Evolutionary conservation across 1,140 invertebrate species (phyloP), one percentile per base, ranked within the genome.

Genomic region (Zeugodacus cucurbitae): DNA sequence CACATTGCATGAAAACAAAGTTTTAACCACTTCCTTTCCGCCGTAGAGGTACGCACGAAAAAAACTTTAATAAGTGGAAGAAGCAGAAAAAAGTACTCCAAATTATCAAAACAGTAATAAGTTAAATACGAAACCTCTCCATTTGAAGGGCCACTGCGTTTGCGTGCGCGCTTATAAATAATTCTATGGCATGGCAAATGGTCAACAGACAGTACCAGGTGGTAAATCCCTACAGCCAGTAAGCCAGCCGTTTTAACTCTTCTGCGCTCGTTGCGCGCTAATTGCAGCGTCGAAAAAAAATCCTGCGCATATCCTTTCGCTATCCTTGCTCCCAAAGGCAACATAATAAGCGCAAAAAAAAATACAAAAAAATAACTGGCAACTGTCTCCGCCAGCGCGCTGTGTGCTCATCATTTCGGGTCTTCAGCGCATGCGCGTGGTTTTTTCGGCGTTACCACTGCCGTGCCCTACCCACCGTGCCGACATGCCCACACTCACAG

Each of bases 161-260:
- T 29, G 70, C 37, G 34, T 74, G 70, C n/a, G 48, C 14, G 85
- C 85, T 57, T 57, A 87, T 87, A 87, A 87, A 87, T 67, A 87
- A 87, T 87, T 62, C 62, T 67, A 32, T 4, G 58, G 20, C 41
- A 26, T 6, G n/a, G 87, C 87, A 74, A 82, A 78, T 78, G 87
- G 87, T 59, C 87, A 88, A 82, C 41, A 82, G 74, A 48, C 37
- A 34, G 22, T 22, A 57, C 87, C 87, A 88, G 87, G 87, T 88
- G 87, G 87, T 88, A 88, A 88, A 88, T 88, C 87, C 87, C 37
- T 88, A 78, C 26, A 54, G 29, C 37, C 78, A 85, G 48, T 22
- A 29, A 58, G n/a, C 26, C 41, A 57, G 26, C n/a, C 54, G 3
- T 87, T 86, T 58, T 37, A 29, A 37, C 41, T 44, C 22, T 29